These are phyloP conservation scores for Felis chaus DNA, from an alignment of 2,113 vertebrate species.

Conservation along the genomic window DNA sequence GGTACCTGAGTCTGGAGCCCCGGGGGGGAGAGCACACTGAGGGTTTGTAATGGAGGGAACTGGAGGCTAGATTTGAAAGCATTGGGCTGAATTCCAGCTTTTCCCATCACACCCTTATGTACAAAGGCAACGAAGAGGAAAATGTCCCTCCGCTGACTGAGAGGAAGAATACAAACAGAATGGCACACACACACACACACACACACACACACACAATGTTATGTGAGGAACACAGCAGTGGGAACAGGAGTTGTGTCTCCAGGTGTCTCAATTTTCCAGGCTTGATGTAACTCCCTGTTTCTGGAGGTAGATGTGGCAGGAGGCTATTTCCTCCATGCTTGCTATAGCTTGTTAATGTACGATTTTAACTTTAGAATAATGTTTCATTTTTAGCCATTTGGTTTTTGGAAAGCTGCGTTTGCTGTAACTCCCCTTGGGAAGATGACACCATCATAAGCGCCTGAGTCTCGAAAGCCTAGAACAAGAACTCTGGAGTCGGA, in stretches of 20 bases:
- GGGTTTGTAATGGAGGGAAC: fast-evolving
- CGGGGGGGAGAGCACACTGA: fast-evolving
- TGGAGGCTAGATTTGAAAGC: background rate
- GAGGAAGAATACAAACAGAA: background rate
- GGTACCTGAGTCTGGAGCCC: background rate
- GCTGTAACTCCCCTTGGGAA: background rate
- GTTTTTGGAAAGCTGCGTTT: background rate
- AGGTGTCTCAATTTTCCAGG: background rate
- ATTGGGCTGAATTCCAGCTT: background rate
- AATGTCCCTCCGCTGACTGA: background rate
- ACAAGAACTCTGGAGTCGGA: background rate
- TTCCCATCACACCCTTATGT: background rate
- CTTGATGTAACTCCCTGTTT: background rate
- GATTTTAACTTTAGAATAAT: background rate
- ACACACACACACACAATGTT: too few relatives aligned
- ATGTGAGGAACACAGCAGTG: background rate
- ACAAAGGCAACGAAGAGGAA: background rate
- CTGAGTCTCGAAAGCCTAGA: background rate
- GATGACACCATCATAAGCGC: background rate
- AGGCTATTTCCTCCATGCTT: background rate
- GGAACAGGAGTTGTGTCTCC: background rate
- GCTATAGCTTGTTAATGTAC: background rate
- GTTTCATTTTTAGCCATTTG: background rate
- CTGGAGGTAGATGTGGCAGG: background rate
- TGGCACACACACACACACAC: background rate